Evolutionary conservation across 2,888 invertebrate species (phyloP), one percentile per base, ranked within the genome.

Genomic region (Eumacrocentrus americanus): DNA sequence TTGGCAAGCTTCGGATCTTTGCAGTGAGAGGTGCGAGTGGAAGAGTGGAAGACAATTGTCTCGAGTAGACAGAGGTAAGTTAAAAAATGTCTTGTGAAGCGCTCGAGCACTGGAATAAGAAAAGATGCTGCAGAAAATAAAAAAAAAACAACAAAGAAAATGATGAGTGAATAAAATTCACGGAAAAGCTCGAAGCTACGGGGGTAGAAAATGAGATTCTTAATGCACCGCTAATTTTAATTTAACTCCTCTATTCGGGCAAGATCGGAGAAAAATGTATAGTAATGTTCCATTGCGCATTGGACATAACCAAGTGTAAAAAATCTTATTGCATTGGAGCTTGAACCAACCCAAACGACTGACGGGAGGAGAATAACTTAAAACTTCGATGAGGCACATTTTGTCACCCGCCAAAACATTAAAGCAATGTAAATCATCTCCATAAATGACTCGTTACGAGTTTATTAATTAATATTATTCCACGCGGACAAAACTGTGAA

Each of bases 151-250:
- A 29, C 29, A 29, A 29, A 29, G 29, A 9, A 16, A 18, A 20
- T 18, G n/a, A 42, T 16, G 5, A 1, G 3, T 7, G 9, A 42
- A 18, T 42, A 20, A 18, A 42, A 18, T 18, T 42, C 42, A 11
- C 9, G 18, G 7, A 42, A 42, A 18, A 42, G 42, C 42, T 42
- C 20, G 11, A 42, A 18, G 42, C 20, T 42, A 42, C n/a, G 6
- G 42, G 20, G 20, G n/a, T 42, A 42, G 42, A 42, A 42, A 42
- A 42, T 42, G 6, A 42, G 42, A 42, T 25, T 23, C 12, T 23
- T 46, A n/a, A 25, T n/a, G 46, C 46, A 23, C 46, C 25, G 25
- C 23, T 23, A 46, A 46, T 46, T 46, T 46, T 25, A 25, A 46
- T 46, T 46, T 46, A 46, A 46, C 46, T 46, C n/a, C n/a, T 0